Base-by-base conservation (phyloP, 2,113 vertebrate species). In the Stigmatopora argus region DNA sequence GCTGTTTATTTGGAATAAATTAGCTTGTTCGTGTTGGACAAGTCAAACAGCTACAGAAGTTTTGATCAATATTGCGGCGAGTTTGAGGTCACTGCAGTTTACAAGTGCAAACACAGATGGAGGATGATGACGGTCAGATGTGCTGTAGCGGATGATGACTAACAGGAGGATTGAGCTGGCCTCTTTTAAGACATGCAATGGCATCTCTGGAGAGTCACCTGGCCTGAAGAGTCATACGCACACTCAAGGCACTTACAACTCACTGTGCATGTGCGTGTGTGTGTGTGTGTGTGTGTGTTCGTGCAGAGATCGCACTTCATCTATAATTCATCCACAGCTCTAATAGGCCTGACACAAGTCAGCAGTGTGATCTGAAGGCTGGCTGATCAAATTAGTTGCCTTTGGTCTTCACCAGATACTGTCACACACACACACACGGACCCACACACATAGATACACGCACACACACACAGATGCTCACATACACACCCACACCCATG, bases 341-440 rank as follows among this genome's bases (percentile, higher is more conserved):
- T 85, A 88, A 89, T 86, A 89, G 85, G 83, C 77, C 78, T 81
- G 75, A 78, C 87, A 86, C 84, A 81, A 86, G 81, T 85, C 75
- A 86, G 77, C 83, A 74, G 72, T 13, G 69, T 70, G 86, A 86
- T 87, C 82, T 84, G 75, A 85, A 72, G 79, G 67, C 62, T 71
- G 82, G 66, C 79, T 75, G 79, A 82, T 84, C 76, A 78, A 83
- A 79, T 69, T 74, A 73, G 64, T 68, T 74, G 69, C 70, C 66
- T 86, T 74, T 74, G 65, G 73, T 70, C 51, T 77, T 14, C 47
- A 19, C 62, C 13, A 10, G n/a, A 38, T 38, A 2, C 60, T 13
- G n/a, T 38, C 35, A 48, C 23, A 55, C 53, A 45, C 49, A 55
- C 65, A 53, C 55, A 26, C 23, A 34, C 23, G 26, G 46, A 51